These are phyloP conservation scores for Nasonia longicornis DNA, from an alignment of 1,140 invertebrate species.

Conservation along the genomic window DNA sequence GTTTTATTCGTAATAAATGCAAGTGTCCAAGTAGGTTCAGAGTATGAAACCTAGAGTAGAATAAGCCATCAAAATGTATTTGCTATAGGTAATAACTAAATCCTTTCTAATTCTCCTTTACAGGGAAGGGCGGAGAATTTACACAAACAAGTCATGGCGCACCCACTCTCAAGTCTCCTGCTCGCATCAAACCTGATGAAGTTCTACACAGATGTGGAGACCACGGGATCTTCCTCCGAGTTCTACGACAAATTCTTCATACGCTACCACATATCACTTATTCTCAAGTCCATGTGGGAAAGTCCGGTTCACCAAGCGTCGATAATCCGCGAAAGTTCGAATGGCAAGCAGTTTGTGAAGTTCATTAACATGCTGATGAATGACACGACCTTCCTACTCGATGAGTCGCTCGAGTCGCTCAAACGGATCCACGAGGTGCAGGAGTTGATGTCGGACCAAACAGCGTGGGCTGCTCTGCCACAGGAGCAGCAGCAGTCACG, in stretches of 20 bases:
- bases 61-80: background rate
- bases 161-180: constrained; percentile 85
- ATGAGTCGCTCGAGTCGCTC: constrained; percentile 94
- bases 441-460: constrained; percentile 82
- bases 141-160: constrained; percentile 81
- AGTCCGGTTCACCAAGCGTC: constrained; percentile 76
- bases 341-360: constrained; percentile 94
- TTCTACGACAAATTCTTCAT: constrained; percentile 99
- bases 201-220: constrained; percentile 98
- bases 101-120: constrained; percentile 30
- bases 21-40: constrained; percentile 75
- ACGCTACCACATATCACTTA: constrained; percentile 96
- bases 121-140: constrained; percentile 73
- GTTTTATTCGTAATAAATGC: constrained; percentile 94
- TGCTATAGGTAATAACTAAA: background rate
- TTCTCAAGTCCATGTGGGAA: constrained; percentile 91
- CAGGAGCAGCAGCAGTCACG: constrained; percentile 83
- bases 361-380: constrained; percentile 99
- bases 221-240: constrained; percentile 95
- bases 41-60: background rate
- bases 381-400: constrained; percentile 96
- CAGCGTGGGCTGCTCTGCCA: constrained; percentile 75
- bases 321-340: constrained; percentile 85
- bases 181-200: constrained; percentile 94
- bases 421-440: constrained; percentile 97